Conservation (phyloP, 2,888 invertebrate species). For the Cyclophora albipunctata region DNA sequence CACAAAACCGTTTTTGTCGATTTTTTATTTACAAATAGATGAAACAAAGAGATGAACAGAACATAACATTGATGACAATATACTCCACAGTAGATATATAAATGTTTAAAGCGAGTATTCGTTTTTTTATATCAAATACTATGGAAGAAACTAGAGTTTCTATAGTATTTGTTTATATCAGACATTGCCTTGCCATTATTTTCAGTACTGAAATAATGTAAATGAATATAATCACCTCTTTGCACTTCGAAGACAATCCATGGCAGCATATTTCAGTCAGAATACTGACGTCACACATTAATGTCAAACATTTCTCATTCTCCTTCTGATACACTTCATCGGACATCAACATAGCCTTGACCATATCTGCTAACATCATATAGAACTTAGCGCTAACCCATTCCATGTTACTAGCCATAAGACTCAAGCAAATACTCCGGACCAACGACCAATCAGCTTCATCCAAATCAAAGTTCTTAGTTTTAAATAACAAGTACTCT, state of each 20-base stretch:
- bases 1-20: no score
- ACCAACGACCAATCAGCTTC: conserved; percentile 49
- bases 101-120: no score
- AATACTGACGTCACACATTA: conserved; percentile 74
- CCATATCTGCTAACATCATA: conserved; percentile 65
- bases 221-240: conserved; percentile 34
- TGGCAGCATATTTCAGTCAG: conserved; percentile 79
- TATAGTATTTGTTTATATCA: no score
- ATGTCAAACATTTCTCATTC: conserved; percentile 65
- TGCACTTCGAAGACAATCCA: conserved; percentile 64
- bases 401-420: conserved; percentile 74
- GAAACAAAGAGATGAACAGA: no score
- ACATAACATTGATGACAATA: no score
- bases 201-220: no score
- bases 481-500: conserved; percentile 46
- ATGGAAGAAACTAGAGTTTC: no score
- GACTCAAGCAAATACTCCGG: conserved; percentile 59
- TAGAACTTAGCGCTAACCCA: conserved; percentile 75
- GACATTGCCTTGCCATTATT: no score
- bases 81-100: no score
- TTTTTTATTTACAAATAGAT: no score
- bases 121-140: no score
- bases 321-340: conserved; percentile 49
- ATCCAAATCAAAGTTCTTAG: conserved; percentile 44
- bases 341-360: conserved; percentile 72